Base-by-base conservation (phyloP, 2,113 vertebrate species). In the Marcusenius ussheri region DNA sequence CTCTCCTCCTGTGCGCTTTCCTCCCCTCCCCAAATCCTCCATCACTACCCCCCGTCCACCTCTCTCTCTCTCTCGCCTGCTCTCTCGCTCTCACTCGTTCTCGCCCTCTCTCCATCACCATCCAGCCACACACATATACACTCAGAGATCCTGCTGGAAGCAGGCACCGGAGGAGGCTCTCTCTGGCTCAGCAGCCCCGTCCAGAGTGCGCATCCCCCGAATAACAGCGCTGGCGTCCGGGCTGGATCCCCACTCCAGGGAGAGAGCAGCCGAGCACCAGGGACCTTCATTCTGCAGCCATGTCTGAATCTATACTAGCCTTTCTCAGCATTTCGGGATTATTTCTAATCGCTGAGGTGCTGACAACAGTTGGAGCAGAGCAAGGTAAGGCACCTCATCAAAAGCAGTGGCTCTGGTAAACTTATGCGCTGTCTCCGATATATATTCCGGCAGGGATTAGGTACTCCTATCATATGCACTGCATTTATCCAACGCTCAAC, bases 251-350 rank as follows among this genome's bases (percentile, higher is more conserved):
- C 91, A 94, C 93, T 91, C 92, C 93, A 93, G 91, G 84, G 92
- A 93, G n/a, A 53, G 92, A 93, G 95, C 95, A 93, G 94, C 94
- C 84, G 90, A 91, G 92, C 94, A 91, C 95, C 92, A 92, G 91
- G 46, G 92, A 93, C 93, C 94, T 95, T 95, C 95, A 94, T 94
- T 94, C 94, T 92, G 94, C 94, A 95, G 96, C 94, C 91, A 99
- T 99, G 98, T 96, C 96, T 95, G 96, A 96, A 92, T 95, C 97
- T 49, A 95, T 99, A 66, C 95, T 97, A 91, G 96, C 94, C 93
- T 94, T 97, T 88, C 95, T 97, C 90, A 93, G 95, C 93, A 95
- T 98, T 92, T 97, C 97, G 96, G 97, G 98, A 98, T 98, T 99
- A 98, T 95, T 96, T 94, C 95, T 96, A 92, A 92, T 95, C 93